Base-by-base conservation (phyloP, 2,797 vertebrate species). In the Cirrhinus mrigala region DNA sequence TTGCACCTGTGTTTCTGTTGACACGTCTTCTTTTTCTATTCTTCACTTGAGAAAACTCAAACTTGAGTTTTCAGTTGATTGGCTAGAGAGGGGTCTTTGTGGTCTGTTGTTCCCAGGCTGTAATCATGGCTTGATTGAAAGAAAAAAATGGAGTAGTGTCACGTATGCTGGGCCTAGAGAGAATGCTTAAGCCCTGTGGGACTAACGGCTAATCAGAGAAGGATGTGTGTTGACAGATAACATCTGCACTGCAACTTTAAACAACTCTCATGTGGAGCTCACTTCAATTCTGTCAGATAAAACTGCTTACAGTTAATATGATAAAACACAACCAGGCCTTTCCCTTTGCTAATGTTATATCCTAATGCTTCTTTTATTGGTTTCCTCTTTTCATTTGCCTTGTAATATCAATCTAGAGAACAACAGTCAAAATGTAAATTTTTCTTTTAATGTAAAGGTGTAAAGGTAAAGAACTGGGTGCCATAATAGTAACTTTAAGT, bases 111-210 rank as follows among this genome's bases (percentile, higher is more conserved):
- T 37, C 76, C 8, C 70, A 77, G 58, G 50, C 66, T 83, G 50
- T 79, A 84, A 86, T 89, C 86, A 89, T 15, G 12, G 37, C 81
- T 81, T 62, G 73, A 87, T 54, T 86, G 77, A 87, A 86, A 86
- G 83, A 74, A 68, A 50, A 44, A 79, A 78, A 83, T 46, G 46
- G 44, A 50, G 75, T 79, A 58, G 82, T 62, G 68, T 46, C 66
- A 20, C 76, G 6, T 68, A 73, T 81, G 66, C 54, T 2, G 54
- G 54, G 64, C 71, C 37, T 40, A 40, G 56, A 68, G 68, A 76
- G 77, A 78, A 50, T 54, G 4, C 56, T 48, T 24, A 48, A 81
- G 73, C 33, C 58, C 40, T 78, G 50, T 46, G 50, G 84, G 66
- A 78, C 29, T 46, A 46, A 29, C 48, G 4, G 54, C 24, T 46